Evolutionary conservation across 2,888 invertebrate genomes (phyloP), one percentile per base, ranked within the genome.

Genomic region (Sesia apiformis): DNA sequence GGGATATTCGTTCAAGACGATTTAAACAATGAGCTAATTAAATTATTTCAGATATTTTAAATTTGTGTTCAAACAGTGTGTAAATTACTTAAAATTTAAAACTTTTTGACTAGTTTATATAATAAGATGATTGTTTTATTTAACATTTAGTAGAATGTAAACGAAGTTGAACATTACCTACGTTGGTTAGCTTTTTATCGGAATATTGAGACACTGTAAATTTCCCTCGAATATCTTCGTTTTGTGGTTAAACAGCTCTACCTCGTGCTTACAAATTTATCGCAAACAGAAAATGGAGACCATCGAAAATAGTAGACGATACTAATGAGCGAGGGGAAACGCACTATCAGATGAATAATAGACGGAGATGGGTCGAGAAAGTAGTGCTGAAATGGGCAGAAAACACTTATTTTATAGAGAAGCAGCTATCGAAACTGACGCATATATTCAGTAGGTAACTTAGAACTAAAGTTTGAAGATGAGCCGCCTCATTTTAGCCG

Each of bases 261-360:
- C 77, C 69, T 72, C 72, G 65, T 67, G 71, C 74, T 81, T 78
- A 78, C 74, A 63, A 69, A 72, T 75, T 75, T 70, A 83, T 75
- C 77, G 72, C 67, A 69, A 71, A 76, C 69, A 75, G 76, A 79
- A 82, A 82, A 81, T 74, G 64, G 56, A 65, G 69, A 70, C 68
- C 69, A 69, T 72, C 74, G 82, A 81, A 85, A 85, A 84, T 83
- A 81, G 73, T 76, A 64, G 64, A 70, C 65, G 65, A 63, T 62
- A 72, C 71, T 81, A 83, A 84, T 84, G 77, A 80, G 74, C 67
- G 63, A 69, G 76, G 76, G 78, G 75, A 78, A 72, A 70, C 67
- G 68, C 65, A 66, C 72, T 78, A 76, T 74, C 70, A 72, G 72
- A 66, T 87, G 82, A 82, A 85, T 85, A 81, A 85, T 81, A 72